Base-by-base conservation (phyloP, 2,113 vertebrate species). In the Poeciliopsis prolifica region DNA sequence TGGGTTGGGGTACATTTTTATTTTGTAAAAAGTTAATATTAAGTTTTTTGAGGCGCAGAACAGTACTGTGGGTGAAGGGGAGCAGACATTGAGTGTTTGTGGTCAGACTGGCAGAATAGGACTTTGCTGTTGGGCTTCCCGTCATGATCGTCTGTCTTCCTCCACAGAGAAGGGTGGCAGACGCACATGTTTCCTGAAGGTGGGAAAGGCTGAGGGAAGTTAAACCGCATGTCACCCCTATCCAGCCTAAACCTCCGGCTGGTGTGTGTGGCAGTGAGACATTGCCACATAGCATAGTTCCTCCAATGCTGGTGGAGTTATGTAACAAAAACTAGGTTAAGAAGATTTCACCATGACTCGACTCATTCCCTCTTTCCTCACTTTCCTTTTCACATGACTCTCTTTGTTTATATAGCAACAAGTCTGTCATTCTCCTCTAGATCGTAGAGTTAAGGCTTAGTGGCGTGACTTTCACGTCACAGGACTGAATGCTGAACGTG, bases 361-460 rank as follows among this genome's bases (percentile, higher is more conserved):
- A 80, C 80, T 89, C 76, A 69, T 68, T 86, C 69, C 78, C 76
- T 42, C 72, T 70, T 60, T 69, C 66, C 68, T 61, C 7, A 63
- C 80, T 87, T 88, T 80, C 74, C 78, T 81, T 86, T 78, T 87
- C 42, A 10, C 86, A 77, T 87, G 83, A 91, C 82, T 85, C 37
- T 79, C 80, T 89, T 79, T 91, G 85, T 93, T 93, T 91, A 93
- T 77, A 81, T 83, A 88, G 89, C 85, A 93, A 89, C 87, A 87
- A 62, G 75, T 79, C 83, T 63, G 63, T 83, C 74, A 33, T 72
- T 75, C 69, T 54, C n/a, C 0, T 64, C 51, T 77, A 65, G 70
- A 82, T 76, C 17, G 64, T 44, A 24, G 77, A 69, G 79, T 84
- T 85, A 87, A 80, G 78, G 83, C 77, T 87, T 13, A 71, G 82